These are phyloP conservation scores for Psittacula derbiana DNA, from an alignment of 2,797 vertebrate genomes.

Conservation along the genomic window DNA sequence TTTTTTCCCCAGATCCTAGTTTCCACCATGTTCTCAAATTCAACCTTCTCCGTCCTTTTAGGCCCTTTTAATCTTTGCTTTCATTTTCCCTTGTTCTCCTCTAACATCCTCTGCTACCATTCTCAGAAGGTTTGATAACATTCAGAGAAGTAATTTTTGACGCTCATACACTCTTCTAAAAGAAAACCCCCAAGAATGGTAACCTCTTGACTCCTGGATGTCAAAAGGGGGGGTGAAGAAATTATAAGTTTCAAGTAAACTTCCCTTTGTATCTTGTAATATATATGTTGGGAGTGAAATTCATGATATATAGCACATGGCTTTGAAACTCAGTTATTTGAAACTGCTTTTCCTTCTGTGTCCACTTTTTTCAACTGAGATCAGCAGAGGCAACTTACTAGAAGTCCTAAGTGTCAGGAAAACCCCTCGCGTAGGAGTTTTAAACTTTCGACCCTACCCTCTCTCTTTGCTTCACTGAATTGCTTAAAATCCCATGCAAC, in stretches of 20 bases:
- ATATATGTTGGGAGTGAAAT: not conserved
- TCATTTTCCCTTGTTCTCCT: not conserved
- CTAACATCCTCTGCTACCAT: not conserved
- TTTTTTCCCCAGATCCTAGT: not conserved
- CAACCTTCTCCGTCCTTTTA: not conserved
- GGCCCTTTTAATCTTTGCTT: not conserved
- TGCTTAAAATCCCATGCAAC: not conserved
- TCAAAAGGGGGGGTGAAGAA: not conserved
- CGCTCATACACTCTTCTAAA: not conserved
- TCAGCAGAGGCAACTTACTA: not conserved
- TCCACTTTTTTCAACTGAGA: not conserved
- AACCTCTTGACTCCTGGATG: not conserved
- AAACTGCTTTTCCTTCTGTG: not conserved
- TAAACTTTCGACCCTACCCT: not conserved
- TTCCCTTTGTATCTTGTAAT: not conserved
- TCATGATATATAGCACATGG: not conserved
- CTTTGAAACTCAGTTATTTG: not conserved
- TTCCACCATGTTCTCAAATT: not conserved
- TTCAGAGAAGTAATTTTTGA: not conserved
- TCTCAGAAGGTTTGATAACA: not conserved
- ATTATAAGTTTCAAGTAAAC: not conserved
- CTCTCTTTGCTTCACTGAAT: not conserved
- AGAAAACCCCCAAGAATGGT: not conserved
- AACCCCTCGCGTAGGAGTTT: rapidly evolving
- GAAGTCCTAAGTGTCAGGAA: not conserved